Conservation (phyloP, 2,797 vertebrate species). For the Enteromius anoplus region DNA sequence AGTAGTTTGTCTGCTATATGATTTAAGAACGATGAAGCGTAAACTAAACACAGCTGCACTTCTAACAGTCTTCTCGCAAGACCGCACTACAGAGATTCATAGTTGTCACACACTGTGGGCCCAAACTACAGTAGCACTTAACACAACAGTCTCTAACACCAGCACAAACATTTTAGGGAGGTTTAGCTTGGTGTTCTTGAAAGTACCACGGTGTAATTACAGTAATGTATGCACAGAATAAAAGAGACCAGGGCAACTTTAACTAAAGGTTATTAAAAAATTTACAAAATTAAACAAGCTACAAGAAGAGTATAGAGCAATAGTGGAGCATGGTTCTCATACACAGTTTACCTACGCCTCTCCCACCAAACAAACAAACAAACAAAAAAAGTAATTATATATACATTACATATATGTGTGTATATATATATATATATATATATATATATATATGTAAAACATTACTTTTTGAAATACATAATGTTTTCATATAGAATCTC, state of each 20-base stretch:
- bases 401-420: too few relatives aligned
- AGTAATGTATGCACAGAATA: background rate
- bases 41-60: constrained; percentile 42
- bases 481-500: background rate
- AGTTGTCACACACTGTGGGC: constrained; percentile 22
- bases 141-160: background rate
- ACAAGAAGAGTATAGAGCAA: too few relatives aligned
- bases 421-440: background rate
- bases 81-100: constrained; percentile 23
- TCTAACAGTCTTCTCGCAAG: constrained; percentile 28
- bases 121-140: constrained; percentile 4
- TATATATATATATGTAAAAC: background rate
- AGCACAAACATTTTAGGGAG: background rate
- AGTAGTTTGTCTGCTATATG: constrained; percentile 18
- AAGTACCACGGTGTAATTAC: background rate
- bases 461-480: background rate
- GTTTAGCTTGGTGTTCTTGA: background rate
- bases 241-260: background rate
- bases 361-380: too few relatives aligned
- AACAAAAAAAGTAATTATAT: too few relatives aligned
- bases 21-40: constrained; percentile 32
- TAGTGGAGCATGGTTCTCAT: too few relatives aligned
- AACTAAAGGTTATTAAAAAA: too few relatives aligned
- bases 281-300: too few relatives aligned
- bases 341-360: too few relatives aligned